These are phyloP conservation scores for Actias luna DNA, from an alignment of 2,888 invertebrate species.

Conservation along the genomic window DNA sequence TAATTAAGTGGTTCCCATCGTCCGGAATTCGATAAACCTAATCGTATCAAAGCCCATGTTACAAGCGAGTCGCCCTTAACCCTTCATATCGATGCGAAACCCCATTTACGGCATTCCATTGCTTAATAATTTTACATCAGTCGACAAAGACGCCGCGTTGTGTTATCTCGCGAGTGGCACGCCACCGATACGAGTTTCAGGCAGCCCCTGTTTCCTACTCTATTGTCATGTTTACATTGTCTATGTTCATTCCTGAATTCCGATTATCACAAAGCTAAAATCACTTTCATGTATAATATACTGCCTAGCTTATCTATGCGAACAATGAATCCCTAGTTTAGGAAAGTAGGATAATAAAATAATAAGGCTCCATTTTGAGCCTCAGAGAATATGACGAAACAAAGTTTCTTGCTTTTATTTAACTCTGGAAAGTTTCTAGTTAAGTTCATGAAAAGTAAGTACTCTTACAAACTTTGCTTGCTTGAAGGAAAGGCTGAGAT, in stretches of 20 bases:
- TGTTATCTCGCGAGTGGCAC: constrained; percentile 77
- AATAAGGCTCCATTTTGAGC: constrained; percentile 27
- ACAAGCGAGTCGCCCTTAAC: constrained; percentile 43
- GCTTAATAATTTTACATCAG: constrained; percentile 76
- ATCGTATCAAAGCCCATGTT: constrained; percentile 45
- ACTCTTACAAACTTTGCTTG: constrained; percentile 27
- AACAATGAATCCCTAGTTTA: constrained; percentile 21
- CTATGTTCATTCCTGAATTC: constrained; percentile 76
- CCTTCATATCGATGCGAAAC: constrained; percentile 55
- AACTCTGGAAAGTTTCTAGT: constrained; percentile 41
- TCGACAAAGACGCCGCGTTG: constrained; percentile 69
- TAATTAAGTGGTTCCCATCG: constrained; percentile 28
- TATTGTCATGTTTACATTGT: constrained; percentile 80
- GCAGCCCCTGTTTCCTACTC: constrained; percentile 58
- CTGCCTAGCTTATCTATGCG: constrained; percentile 22
- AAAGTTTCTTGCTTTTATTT: constrained; percentile 40
- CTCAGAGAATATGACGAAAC: constrained; percentile 24
- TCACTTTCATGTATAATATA: constrained; percentile 46
- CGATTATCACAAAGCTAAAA: constrained; percentile 68
- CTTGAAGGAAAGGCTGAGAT: constrained; percentile 36
- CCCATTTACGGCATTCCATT: constrained; percentile 62
- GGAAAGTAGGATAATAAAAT: constrained; percentile 20
- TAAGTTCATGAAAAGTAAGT: constrained; percentile 41
- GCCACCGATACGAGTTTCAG: constrained; percentile 69
- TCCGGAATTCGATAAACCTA: constrained; percentile 49